phyloP scores from a whole-genome alignment of 2,888 invertebrate genomes.

The Cephus runcator region DNA sequence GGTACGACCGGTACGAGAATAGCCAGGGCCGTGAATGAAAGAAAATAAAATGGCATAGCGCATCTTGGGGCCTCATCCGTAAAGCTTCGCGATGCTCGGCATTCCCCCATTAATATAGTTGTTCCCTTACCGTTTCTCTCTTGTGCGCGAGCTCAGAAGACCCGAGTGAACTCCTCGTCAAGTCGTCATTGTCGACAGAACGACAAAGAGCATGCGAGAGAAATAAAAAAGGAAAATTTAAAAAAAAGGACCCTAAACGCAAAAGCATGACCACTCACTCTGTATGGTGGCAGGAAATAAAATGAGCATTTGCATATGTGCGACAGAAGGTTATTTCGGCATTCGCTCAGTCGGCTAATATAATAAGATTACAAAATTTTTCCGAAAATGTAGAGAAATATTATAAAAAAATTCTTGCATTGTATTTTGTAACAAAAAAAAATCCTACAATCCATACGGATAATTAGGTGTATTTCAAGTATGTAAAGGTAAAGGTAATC shows the following conservation, averaged over 20 bases:
- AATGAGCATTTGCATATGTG: not conserved
- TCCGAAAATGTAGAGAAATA: not conserved
- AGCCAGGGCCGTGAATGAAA: slow-evolving; percentile 27
- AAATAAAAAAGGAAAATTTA: not conserved
- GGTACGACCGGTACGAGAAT: slow-evolving; percentile 13
- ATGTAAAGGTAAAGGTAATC: not conserved
- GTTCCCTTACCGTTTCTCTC: slow-evolving; percentile 28
- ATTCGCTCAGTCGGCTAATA: not conserved
- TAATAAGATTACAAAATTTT: not conserved
- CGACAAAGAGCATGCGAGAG: not conserved
- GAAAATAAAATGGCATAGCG: slow-evolving; percentile 38
- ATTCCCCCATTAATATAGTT: slow-evolving; percentile 44
- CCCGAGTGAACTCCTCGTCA: not conserved
- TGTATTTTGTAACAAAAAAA: not conserved
- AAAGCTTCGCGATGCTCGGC: slow-evolving; percentile 31
- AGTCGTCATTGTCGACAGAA: not conserved
- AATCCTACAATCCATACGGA: not conserved
- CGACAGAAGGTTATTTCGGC: not conserved
- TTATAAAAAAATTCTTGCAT: not conserved
- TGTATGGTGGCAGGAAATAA: not conserved
- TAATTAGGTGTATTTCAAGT: not conserved
- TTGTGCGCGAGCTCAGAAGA: not conserved
- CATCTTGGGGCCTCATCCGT: slow-evolving; percentile 32
- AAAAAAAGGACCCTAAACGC: not conserved
- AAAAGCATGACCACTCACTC: not conserved